These are phyloP conservation scores for Myocastor coypus DNA, from an alignment of 2,113 vertebrate genomes.

Conservation along the genomic window DNA sequence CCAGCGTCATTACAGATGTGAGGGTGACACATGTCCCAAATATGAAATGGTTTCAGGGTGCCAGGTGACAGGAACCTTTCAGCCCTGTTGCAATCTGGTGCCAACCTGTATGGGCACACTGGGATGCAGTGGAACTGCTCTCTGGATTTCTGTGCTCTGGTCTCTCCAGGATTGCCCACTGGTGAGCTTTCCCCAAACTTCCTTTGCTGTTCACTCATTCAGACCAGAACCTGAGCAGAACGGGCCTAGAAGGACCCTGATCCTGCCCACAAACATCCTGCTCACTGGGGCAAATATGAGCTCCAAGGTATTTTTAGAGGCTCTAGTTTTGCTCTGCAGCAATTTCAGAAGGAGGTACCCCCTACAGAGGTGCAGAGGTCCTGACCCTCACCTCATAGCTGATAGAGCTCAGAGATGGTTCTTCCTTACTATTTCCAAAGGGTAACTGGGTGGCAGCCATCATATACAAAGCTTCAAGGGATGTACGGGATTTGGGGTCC, in stretches of 20 bases:
- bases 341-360: not conserved
- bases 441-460: not conserved
- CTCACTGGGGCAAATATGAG: not conserved
- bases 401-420: not conserved
- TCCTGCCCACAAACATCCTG: not conserved
- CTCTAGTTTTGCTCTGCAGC: not conserved
- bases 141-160: not conserved
- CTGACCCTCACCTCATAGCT: not conserved
- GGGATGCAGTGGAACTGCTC: not conserved
- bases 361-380: not conserved
- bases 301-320: not conserved
- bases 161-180: not conserved
- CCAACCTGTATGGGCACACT: not conserved
- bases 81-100: not conserved
- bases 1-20: not conserved
- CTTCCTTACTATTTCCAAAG: slow-evolving; percentile 15
- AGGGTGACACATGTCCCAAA: no score
- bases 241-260: not conserved
- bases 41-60: not conserved
- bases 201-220: not conserved
- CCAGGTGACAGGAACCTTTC: not conserved
- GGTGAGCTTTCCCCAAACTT: not conserved
- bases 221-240: not conserved
- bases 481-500: not conserved
- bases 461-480: not conserved